Percentiles rank a stretch among this genome's conserved stretches.
Evolutionary conservation across 2,113 vertebrate species (phyloP).

Genomic region (Calidris pugnax): DNA sequence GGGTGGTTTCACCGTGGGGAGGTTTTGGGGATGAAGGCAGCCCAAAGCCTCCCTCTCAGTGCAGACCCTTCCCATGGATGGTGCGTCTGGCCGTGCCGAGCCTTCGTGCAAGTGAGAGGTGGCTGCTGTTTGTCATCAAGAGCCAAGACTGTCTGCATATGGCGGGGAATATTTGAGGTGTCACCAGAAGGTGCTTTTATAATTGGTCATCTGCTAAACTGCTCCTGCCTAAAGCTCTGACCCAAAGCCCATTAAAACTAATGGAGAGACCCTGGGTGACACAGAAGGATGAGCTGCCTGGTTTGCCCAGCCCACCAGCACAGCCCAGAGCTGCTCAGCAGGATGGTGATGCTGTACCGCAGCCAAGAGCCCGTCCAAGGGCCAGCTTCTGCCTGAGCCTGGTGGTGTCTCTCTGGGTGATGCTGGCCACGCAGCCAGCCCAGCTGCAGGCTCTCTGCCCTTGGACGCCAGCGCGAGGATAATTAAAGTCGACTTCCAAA

Average conservation of each 20-base stretch:
- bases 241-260: neutral
- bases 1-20: neutral
- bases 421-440: neutral
- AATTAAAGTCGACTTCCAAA: conserved; percentile 9
- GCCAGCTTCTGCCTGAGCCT: neutral
- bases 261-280: neutral
- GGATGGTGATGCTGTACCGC: neutral
- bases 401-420: neutral
- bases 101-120: neutral
- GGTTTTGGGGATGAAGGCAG: accelerated
- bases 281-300: neutral
- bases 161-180: neutral
- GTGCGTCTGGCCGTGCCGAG: accelerated
- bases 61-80: neutral
- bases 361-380: neutral
- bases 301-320: neutral
- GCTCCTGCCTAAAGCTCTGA: neutral
- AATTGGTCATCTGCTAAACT: neutral
- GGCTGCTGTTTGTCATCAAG: neutral
- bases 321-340: neutral
- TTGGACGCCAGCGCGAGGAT: neutral
- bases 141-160: neutral
- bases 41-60: neutral
- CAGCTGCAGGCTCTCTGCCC: neutral
- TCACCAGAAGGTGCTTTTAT: neutral